A percentile compares a stretch with the other conserved stretches of the same genome.
phyloP scores from a whole-genome alignment of 2,797 vertebrate genomes.

The Sebastes minor region DNA sequence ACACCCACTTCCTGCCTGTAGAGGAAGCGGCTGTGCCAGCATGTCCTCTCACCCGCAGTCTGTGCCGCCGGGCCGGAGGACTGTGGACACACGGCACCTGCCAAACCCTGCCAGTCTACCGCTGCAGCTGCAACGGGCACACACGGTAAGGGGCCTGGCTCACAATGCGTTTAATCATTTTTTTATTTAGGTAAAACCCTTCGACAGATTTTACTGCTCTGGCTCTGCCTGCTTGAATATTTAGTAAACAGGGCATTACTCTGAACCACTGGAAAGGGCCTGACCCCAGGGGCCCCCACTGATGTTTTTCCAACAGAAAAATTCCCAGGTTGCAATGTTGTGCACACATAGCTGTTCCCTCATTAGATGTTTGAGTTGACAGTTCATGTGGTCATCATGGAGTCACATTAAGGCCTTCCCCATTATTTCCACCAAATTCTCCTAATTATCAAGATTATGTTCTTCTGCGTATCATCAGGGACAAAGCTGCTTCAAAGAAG shows the following conservation, averaged over 20 bases:
- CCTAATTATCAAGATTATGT: constrained; percentile 68
- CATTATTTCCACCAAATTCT: constrained; percentile 52
- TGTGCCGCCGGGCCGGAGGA: constrained; percentile 79
- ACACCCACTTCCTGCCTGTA: constrained; percentile 78
- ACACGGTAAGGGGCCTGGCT: constrained; percentile 71
- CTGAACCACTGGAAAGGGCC: constrained; percentile 26
- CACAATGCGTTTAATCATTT: background rate
- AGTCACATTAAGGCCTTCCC: constrained; percentile 16
- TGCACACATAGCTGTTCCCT: constrained; percentile 54
- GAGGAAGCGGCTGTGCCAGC: constrained; percentile 82
- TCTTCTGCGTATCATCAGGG: constrained; percentile 7
- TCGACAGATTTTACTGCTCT: background rate
- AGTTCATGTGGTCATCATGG: constrained; percentile 59
- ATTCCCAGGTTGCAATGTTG: constrained; percentile 52
- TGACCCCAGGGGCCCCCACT: constrained; percentile 30
- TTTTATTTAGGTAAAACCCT: background rate
- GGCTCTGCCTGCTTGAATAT: constrained; percentile 28
- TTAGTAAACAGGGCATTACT: constrained; percentile 59
- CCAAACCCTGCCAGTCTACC: constrained; percentile 77
- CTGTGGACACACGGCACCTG: constrained; percentile 81
- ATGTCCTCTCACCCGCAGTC: constrained; percentile 86
- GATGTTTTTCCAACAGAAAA: constrained; percentile 43
- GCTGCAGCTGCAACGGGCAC: constrained; percentile 81
- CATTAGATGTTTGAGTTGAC: constrained; percentile 71
- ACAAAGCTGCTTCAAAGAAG: constrained; percentile 38